Base-by-base conservation (phyloP, 2,888 invertebrate genomes). In the Apomyelois bistriatella region DNA sequence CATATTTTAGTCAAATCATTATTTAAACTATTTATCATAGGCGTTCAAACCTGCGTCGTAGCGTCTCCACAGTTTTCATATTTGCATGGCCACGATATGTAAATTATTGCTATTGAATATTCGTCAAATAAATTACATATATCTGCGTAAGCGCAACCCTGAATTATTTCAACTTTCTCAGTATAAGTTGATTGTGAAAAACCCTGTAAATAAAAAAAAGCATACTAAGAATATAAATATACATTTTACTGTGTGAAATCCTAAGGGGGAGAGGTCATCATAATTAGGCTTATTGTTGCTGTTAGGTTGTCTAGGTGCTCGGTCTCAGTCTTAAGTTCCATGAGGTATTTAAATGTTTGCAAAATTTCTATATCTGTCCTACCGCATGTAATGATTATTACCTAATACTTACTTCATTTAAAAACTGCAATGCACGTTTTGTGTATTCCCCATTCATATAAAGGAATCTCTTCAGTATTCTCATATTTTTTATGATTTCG, bases 401-500 rank as follows among this genome's bases (percentile, higher is more conserved):
- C 22, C 3, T 22, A 22, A 10, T 41, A 62, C 64, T 60, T 59
- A 83, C 87, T 71, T 87, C 82, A 63, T 81, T 84, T 42, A 89
- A 72, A 74, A 89, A 88, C 59, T 70, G 62, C 15, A 89, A 70
- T 5, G 88, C 82, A 52, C 82, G 78, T 58, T 70, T 83, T 8
- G 79, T 75, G 56, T 88, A 85, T 15, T 53, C 61, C 6, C 79
- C 76, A 13, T 83, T 85, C 73, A 89, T 85, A 53, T 85, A 88
- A 1, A 89, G 56, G 70, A 89, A 88, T 66, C 79, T 86, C 62
- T 86, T 88, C 3, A 89, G 49, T 53, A 85, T 84, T 0, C 77
- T 72, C 64, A 87, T 65, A 59, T 89, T 89, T 62, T 89, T 88
- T 53, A 89, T 85, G 28, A 89, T 72, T 68, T 88, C 85, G 1